A percentile compares a stretch with the other conserved stretches of the same genome.
These are phyloP conservation scores for Papilio xuthus DNA, from an alignment of 1,140 invertebrate genomes.

Conservation along the genomic window DNA sequence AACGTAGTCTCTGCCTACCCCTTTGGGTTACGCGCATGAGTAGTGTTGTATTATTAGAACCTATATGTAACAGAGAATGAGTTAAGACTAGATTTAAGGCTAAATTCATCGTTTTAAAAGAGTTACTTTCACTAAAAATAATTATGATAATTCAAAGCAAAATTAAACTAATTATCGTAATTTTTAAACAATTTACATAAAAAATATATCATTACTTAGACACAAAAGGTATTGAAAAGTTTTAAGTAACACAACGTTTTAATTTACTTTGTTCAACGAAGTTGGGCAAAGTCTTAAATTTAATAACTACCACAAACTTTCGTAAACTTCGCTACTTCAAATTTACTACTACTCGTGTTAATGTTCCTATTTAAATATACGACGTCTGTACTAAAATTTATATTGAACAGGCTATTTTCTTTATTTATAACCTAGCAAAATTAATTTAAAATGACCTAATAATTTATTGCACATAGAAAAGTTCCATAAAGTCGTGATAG, in stretches of 20 bases:
- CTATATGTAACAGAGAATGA: too few species aligned
- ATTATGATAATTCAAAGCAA: too few species aligned
- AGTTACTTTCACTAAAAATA: too few species aligned
- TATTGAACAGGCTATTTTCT: neutral
- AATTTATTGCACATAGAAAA: neutral
- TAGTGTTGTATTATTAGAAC: too few species aligned
- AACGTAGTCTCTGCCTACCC: too few species aligned
- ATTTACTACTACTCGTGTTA: neutral
- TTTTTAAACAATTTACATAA: neutral
- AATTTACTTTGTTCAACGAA: neutral
- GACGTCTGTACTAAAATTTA: neutral
- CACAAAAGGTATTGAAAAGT: neutral
- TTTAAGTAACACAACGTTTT: neutral
- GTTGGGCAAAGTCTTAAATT: neutral
- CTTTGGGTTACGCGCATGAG: too few species aligned
- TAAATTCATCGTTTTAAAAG: too few species aligned
- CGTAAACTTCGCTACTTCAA: neutral
- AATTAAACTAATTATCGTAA: neutral
- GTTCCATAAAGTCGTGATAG: neutral
- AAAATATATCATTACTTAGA: neutral
- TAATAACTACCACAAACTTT: slow-evolving; percentile 12
- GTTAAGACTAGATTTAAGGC: too few species aligned
- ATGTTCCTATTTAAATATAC: slow-evolving; percentile 8
- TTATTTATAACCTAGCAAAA: neutral
- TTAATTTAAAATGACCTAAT: neutral